Base-by-base conservation (phyloP, 2,888 invertebrate species). In the Drosophila birchii region DNA sequence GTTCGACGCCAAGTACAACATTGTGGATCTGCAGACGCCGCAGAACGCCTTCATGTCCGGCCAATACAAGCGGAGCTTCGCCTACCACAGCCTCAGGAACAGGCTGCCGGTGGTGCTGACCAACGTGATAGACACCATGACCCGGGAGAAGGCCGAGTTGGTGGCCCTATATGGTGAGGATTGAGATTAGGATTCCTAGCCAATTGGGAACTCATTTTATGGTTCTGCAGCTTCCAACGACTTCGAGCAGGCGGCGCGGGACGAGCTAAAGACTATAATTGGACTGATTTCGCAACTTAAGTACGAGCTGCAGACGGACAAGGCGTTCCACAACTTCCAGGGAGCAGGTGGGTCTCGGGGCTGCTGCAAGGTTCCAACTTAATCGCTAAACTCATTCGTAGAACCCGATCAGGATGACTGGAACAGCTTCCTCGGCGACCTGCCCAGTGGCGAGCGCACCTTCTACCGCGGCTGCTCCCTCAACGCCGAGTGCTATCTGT, bases 301-400 rank as follows among this genome's bases (percentile, higher is more conserved):
- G 90, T 97, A 96, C 93, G 97, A 98, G 90, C 92, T 99, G 43
- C 95, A 96, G 90, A 99, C 99, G 0, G 97, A 99, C 92, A 99
- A 99, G 91, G 93, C 94, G 0, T 93, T 98, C 23, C 93, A 93
- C 7, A 91, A 92, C 0, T 92, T 97, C 32, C 61, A 74, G 8
- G 88, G 86, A 20, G 76, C 86, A 49, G 88, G 91, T 88, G 63
- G 44, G 72, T 36, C 2, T 6, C 8, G 18, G 36, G n/a, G 7
- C 12, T 29, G 12, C 0, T 18, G 14, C 5, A 20, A 20, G 34
- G 32, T 5, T 16, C 16, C 5, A 11, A 3, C 5, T 20, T 20
- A 16, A 51, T 51, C 16, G 9, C 0, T 11, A 29, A 29, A 26
- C 7, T 38, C 18, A 9, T n/a, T 20, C 32, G 11, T 12, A 92